Conservation (phyloP, 2,797 vertebrate species). For the Pitangus sulphuratus region DNA sequence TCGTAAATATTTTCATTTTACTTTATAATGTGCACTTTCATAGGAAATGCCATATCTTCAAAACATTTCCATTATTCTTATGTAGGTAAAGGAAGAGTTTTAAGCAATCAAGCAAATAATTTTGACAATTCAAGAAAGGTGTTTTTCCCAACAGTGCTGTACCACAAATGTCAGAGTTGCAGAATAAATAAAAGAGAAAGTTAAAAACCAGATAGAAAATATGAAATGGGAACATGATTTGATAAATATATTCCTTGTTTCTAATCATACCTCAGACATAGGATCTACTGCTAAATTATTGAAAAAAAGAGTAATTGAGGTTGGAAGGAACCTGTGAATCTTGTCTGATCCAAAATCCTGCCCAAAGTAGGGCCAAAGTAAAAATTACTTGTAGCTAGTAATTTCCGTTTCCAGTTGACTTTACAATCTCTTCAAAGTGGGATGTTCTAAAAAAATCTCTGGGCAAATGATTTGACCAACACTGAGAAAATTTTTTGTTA, state of each 20-base stretch:
- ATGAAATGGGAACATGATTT: background rate
- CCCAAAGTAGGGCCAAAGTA: background rate
- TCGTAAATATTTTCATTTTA: background rate
- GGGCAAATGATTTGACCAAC: rapidly evolving
- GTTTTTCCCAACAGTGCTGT: background rate
- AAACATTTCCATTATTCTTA: background rate
- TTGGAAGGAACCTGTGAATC: background rate
- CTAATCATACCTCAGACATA: background rate
- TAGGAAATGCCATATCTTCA: background rate
- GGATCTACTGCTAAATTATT: background rate
- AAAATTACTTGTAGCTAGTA: background rate
- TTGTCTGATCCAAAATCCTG: rapidly evolving
- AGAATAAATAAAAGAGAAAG: background rate
- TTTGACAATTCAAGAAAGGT: background rate
- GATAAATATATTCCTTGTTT: background rate
- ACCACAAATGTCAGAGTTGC: background rate
- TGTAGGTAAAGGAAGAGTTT: background rate
- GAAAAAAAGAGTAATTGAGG: background rate
- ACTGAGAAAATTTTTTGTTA: background rate
- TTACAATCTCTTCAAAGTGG: background rate
- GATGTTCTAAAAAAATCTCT: background rate
- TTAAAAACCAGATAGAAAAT: background rate
- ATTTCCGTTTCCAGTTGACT: background rate
- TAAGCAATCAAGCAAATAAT: background rate
- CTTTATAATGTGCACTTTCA: background rate